Evolutionary conservation across 2,888 invertebrate genomes (phyloP).

Genomic region (Icerya purchasi): DNA sequence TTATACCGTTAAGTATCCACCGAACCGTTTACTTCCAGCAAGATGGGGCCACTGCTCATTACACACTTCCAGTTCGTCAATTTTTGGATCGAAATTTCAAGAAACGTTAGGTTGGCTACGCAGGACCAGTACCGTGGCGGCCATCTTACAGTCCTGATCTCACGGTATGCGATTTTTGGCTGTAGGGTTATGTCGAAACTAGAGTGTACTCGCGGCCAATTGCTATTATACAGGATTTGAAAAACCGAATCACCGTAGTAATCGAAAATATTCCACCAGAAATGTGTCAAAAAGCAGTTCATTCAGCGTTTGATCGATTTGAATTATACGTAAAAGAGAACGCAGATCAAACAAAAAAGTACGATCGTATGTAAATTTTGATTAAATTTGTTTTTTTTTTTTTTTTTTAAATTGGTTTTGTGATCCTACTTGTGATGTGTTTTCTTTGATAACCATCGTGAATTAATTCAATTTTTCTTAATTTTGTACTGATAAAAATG

Average conservation of each 20-base stretch:
- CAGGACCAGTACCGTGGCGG: background rate
- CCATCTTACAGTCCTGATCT: conserved; percentile 1
- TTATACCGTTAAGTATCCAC: background rate
- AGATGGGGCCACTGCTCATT: too few species aligned
- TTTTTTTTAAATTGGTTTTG: too few species aligned
- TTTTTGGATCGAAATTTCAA: background rate
- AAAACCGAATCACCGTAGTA: background rate
- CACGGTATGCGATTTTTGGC: background rate
- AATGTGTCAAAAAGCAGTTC: background rate
- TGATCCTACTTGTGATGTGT: too few species aligned
- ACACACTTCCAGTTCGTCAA: too few species aligned
- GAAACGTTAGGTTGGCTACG: background rate
- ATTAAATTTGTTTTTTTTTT: too few species aligned
- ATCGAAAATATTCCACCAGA: background rate
- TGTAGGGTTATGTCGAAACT: background rate
- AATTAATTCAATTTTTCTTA: too few species aligned
- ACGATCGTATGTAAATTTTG: too few species aligned
- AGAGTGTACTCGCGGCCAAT: background rate
- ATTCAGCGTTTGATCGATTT: too few species aligned
- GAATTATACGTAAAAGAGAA: too few species aligned
- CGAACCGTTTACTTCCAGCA: background rate
- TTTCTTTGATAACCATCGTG: too few species aligned
- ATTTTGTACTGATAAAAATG: too few species aligned
- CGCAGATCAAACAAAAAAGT: too few species aligned
- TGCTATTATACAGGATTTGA: background rate